These are phyloP conservation scores for Phalacrocorax pelagicus DNA, from an alignment of 2,113 vertebrate genomes.

Conservation along the genomic window DNA sequence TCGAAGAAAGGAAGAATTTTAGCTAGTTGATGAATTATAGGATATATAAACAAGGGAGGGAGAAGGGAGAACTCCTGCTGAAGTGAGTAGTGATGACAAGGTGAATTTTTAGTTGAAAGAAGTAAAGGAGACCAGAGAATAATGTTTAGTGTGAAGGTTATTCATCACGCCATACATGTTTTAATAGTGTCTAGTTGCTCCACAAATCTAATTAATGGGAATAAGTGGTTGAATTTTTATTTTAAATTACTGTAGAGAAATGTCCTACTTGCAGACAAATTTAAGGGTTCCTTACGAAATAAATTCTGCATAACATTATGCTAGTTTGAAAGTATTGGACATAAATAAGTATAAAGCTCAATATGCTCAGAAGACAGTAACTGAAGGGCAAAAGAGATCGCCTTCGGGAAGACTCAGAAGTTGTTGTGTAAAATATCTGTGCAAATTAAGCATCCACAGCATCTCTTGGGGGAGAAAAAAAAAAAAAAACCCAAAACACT, in stretches of 20 bases:
- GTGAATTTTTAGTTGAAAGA: neutral
- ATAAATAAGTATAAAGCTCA: constrained; percentile 9
- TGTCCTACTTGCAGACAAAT: neutral
- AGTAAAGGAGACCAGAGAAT: neutral
- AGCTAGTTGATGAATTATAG: neutral
- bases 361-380: neutral
- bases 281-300: neutral
- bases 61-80: neutral
- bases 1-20: neutral
- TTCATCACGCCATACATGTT: neutral
- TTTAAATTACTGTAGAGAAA: neutral
- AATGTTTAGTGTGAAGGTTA: neutral
- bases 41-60: neutral
- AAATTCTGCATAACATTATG: neutral
- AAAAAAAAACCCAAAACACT: neutral
- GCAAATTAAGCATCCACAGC: neutral
- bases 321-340: neutral
- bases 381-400: neutral
- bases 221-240: neutral
- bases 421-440: neutral
- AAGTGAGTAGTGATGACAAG: neutral
- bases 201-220: neutral
- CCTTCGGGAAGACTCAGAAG: neutral
- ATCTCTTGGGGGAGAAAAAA: neutral
- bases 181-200: neutral